These are phyloP conservation scores for Pelobates cultripes DNA, from an alignment of 2,797 vertebrate species.

Conservation along the genomic window DNA sequence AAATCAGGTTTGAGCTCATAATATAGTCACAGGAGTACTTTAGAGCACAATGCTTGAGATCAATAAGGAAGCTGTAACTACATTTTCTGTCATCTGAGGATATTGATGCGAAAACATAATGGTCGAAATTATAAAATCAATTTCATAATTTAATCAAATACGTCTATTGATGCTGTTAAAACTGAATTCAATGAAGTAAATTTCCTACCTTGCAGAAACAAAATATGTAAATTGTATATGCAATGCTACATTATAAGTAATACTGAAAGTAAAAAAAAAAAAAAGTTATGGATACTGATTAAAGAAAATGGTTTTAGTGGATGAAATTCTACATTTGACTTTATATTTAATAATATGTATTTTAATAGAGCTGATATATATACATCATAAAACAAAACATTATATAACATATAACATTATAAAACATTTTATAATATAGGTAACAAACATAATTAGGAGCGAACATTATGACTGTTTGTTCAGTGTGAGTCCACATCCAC, in stretches of 20 bases:
- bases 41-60: conserved; percentile 83
- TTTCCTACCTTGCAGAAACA: conserved; percentile 76
- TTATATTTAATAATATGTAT: not conserved
- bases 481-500: no score
- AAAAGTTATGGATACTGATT: not conserved
- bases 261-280: not conserved
- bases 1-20: conserved; percentile 96
- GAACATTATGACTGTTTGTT: no score
- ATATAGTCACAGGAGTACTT: conserved; percentile 87
- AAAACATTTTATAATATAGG: no score
- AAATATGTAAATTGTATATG: conserved; percentile 37
- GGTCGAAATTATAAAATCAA: conserved; percentile 82
- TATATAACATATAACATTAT: no score
- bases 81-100: conserved; percentile 81
- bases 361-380: no score
- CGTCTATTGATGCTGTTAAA: conserved; percentile 83
- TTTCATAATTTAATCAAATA: conserved; percentile 84
- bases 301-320: not conserved
- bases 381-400: no score
- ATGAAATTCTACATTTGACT: not conserved
- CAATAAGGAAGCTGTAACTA: conserved; percentile 91
- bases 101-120: conserved; percentile 84
- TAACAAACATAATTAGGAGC: no score
- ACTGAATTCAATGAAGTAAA: conserved; percentile 80
- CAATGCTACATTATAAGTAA: not conserved